Evolutionary conservation across 2,888 invertebrate species (phyloP).

Genomic region (Argyra leucocephala): DNA sequence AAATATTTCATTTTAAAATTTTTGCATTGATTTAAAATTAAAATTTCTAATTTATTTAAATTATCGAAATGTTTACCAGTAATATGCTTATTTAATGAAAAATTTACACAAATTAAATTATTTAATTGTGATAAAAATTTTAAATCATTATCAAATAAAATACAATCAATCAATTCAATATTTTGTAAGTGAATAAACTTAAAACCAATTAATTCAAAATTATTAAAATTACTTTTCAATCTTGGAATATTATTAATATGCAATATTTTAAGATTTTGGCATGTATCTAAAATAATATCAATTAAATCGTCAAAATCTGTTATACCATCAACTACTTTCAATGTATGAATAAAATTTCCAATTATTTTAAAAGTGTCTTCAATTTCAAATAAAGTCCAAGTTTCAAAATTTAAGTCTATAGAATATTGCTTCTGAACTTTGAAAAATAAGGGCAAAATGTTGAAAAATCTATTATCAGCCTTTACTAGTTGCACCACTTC

Average conservation of each 20-base stretch:
- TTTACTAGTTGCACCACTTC: not conserved
- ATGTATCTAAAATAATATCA: not conserved
- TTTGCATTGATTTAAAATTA: not conserved
- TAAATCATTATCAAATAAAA: not conserved
- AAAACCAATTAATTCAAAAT: not conserved
- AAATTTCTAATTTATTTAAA: not conserved
- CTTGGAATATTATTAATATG: not conserved
- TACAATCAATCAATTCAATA: not conserved
- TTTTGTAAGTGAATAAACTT: not conserved
- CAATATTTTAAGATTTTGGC: not conserved
- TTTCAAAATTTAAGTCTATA: not conserved
- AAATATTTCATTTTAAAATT: not conserved
- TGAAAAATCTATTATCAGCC: not conserved
- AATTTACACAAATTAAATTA: not conserved
- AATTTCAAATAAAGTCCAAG: not conserved
- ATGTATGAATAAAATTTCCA: not conserved
- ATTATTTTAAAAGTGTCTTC: not conserved
- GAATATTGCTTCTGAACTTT: not conserved
- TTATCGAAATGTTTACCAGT: slow-evolving; percentile 1
- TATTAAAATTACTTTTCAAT: not conserved
- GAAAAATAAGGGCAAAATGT: not conserved
- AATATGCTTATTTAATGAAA: not conserved
- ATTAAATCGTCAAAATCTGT: not conserved
- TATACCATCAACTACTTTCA: not conserved
- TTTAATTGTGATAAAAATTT: not conserved